Percentiles rank a stretch among this genome's conserved stretches.
Conservation (phyloP, 2,888 invertebrate genomes). For the Rhagonycha fulva region DNA sequence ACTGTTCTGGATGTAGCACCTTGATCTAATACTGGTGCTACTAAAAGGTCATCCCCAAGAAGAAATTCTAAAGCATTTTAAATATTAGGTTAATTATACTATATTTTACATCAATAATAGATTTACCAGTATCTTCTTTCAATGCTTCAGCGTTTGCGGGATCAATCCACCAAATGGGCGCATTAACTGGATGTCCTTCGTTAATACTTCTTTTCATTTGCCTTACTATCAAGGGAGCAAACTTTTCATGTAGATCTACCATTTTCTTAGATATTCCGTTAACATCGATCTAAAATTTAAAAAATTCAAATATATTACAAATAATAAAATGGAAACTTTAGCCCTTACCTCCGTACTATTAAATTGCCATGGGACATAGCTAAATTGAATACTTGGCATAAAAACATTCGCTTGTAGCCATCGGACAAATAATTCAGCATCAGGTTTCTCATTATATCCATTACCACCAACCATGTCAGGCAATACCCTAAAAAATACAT, state of each 20-base stretch:
- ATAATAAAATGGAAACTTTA: not conserved
- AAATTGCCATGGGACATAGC: slow-evolving; percentile 73
- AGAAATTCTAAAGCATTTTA: slow-evolving; percentile 68
- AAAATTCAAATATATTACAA: not conserved
- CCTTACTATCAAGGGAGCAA: slow-evolving; percentile 64
- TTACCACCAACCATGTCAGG: slow-evolving; percentile 83
- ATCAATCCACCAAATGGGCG: slow-evolving; percentile 86
- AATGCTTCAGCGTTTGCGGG: slow-evolving; percentile 61
- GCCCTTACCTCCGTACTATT: not conserved
- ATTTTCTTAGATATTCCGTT: slow-evolving; percentile 66
- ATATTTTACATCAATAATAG: not conserved
- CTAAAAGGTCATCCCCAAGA: slow-evolving; percentile 75
- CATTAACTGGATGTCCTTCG: slow-evolving; percentile 73
- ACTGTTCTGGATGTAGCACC: slow-evolving; percentile 67
- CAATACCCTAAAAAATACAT: slow-evolving; percentile 58
- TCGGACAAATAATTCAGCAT: slow-evolving; percentile 71
- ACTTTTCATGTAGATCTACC: slow-evolving; percentile 67
- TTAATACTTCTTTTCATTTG: slow-evolving; percentile 64
- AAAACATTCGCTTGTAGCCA: slow-evolving; percentile 81
- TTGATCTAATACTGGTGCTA: slow-evolving; percentile 75
- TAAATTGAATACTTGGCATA: slow-evolving; percentile 80
- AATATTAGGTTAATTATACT: not conserved
- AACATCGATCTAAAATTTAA: slow-evolving; percentile 56
- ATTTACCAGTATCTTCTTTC: slow-evolving; percentile 10
- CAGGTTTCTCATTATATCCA: slow-evolving; percentile 60